Percentiles rank a stretch among this genome's conserved stretches.
These are phyloP conservation scores for Apis florea DNA, from an alignment of 1,140 invertebrate species.

Conservation along the genomic window DNA sequence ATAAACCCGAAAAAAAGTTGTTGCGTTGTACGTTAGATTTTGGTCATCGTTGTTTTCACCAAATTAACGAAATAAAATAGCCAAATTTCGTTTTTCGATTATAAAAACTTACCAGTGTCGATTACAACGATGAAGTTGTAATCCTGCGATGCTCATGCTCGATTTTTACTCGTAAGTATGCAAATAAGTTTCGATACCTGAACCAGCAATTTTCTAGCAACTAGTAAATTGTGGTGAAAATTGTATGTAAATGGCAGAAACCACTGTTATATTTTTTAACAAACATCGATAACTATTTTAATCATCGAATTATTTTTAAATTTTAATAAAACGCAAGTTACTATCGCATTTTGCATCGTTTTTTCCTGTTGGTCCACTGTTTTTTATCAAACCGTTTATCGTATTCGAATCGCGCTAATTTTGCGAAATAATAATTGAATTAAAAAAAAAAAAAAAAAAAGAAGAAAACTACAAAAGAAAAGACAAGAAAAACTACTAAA, in stretches of 20 bases:
- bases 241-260: neutral
- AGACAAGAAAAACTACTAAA: no score
- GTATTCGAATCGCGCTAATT: neutral
- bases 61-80: no score
- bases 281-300: neutral
- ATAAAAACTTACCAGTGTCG: neutral
- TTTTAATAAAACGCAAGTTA: neutral
- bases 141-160: neutral
- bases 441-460: no score
- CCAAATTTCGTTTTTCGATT: no score
- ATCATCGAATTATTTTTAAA: neutral
- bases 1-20: no score
- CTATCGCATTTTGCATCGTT: neutral
- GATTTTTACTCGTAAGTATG: neutral
- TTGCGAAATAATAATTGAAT: neutral
- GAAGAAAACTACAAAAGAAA: no score
- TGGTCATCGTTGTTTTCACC: no score
- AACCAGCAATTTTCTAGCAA: neutral
- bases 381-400: neutral
- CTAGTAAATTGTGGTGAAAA: neutral
- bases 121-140: neutral
- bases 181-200: neutral
- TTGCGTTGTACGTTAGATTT: no score
- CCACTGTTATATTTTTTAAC: slow-evolving; percentile 4
- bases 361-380: neutral